Conservation (phyloP, 64 coral and sea anemone genomes). For the Trachythela sp. region DNA sequence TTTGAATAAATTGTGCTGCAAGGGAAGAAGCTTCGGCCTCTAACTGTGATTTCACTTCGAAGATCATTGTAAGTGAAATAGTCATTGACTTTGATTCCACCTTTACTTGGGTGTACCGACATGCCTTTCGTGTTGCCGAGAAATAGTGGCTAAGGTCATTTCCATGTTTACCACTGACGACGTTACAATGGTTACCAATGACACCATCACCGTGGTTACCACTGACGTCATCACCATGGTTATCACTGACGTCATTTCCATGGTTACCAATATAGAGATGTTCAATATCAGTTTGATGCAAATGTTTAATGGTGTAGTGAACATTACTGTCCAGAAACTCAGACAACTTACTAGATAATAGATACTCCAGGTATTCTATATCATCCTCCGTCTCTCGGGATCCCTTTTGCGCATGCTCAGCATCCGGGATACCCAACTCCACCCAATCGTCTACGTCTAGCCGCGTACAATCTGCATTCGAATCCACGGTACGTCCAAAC, state of each 20-base stretch:
- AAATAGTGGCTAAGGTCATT: too few species aligned
- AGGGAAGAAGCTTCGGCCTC: slow-evolving; percentile 71
- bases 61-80: slow-evolving; percentile 91
- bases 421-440: slow-evolving; percentile 66
- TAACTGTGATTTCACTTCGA: slow-evolving; percentile 36
- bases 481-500: slow-evolving; percentile 78
- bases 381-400: slow-evolving; percentile 60
- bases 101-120: slow-evolving; percentile 63
- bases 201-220: too few species aligned
- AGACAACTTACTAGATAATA: slow-evolving; percentile 66
- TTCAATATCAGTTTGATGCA: slow-evolving; percentile 2
- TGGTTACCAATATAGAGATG: neutral
- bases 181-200: neutral
- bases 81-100: slow-evolving; percentile 79
- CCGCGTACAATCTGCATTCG: slow-evolving; percentile 79
- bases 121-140: slow-evolving; percentile 12
- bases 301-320: neutral
- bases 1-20: slow-evolving; percentile 73
- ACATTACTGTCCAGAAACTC: slow-evolving; percentile 91
- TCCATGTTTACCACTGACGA: neutral
- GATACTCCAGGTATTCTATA: slow-evolving; percentile 42
- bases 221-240: slow-evolving; percentile 40
- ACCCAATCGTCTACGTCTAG: slow-evolving; percentile 75
- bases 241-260: slow-evolving; percentile 9
- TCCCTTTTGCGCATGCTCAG: slow-evolving; percentile 55